Base-by-base conservation (phyloP, 2,113 vertebrate genomes). In the Calidris pygmaea region DNA sequence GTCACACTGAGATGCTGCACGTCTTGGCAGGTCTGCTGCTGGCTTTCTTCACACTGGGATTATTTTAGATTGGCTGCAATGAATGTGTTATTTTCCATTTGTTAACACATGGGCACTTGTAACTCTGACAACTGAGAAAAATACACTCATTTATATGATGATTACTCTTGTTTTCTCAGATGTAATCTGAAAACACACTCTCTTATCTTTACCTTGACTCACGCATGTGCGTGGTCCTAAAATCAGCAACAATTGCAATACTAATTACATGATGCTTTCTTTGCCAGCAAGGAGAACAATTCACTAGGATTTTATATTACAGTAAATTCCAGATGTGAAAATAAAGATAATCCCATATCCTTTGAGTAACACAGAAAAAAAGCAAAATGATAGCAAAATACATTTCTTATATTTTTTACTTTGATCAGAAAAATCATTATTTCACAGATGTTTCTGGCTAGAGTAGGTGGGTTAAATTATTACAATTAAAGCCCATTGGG, bases 51-150 rank as follows among this genome's bases (percentile, higher is more conserved):
- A 96, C 83, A 63, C 77, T 17, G 82, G 91, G 95, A 94, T 97
- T 96, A 96, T 93, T 97, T 97, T 82, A 97, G 96, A 97, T 87
- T 97, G 96, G 87, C 81, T 97, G 92, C 94, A 93, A 52, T 83
- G 90, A 87, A 94, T 70, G 93, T 96, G 96, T 95, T 97, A 95
- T 96, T 98, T 98, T 94, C 97, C 93, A 95, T 97, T 98, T 97
- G 96, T 96, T 97, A 98, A 91, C 96, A 96, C 94, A 86, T 93
- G 94, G 93, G 91, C 83, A 93, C 95, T 97, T 93, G 86, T 66
- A 96, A 73, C 77, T 93, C 90, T 65, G 75, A 96, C 88, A 97
- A 93, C 89, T 94, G 95, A 95, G 95, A 95, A 93, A 97, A 98
- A 95, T 77, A 58, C 80, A 88, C 81, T 97, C 70, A 96, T 97